Conservation (phyloP, 2,113 vertebrate genomes). For the Sisor rabdophorus region DNA sequence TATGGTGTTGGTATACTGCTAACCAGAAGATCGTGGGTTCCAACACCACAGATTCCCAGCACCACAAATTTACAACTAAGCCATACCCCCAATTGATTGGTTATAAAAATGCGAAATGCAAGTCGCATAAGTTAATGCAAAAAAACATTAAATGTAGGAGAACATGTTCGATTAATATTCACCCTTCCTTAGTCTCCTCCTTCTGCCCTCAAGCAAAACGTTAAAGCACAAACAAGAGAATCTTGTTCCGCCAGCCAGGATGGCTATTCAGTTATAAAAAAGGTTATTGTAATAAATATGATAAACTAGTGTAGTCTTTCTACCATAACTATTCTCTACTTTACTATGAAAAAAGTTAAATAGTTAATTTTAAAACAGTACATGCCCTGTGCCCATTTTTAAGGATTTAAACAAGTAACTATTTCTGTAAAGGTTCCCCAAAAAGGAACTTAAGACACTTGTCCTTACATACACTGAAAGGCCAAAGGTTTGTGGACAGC, state of each 20-base stretch:
- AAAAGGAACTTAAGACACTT: neutral
- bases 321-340: neutral
- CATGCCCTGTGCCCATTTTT: too few relatives aligned
- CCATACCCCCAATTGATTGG: too few relatives aligned
- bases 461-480: neutral
- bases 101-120: too few relatives aligned
- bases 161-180: neutral
- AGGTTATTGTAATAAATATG: too few relatives aligned
- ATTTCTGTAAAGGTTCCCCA: neutral
- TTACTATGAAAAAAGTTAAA: neutral
- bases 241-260: neutral
- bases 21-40: too few relatives aligned
- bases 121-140: neutral
- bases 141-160: neutral
- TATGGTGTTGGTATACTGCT: too few relatives aligned
- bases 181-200: neutral
- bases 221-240: neutral
- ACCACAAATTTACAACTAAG: too few relatives aligned
- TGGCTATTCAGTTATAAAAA: too few relatives aligned
- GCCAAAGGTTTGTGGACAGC: too few relatives aligned
- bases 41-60: too few relatives aligned
- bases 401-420: neutral
- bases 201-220: neutral
- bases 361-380: neutral
- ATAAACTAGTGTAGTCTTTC: neutral